Percentiles rank a stretch among this genome's conserved stretches.
phyloP scores from a whole-genome alignment of 35 echinoderm and acorn worm species.

The Stichopus chloronotus region DNA sequence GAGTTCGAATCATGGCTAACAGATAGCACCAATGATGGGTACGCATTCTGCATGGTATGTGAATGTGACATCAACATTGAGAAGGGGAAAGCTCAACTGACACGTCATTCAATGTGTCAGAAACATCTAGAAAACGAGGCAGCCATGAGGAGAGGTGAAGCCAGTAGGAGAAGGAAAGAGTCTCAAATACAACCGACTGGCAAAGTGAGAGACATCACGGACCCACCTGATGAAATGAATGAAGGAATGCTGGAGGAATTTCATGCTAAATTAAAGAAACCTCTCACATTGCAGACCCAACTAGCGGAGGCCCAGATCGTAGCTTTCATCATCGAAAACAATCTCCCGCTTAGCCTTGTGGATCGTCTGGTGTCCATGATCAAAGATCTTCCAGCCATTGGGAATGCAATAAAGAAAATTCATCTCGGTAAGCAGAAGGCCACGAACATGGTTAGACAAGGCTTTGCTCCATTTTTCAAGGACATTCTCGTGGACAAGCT shows the following conservation, averaged over 20 bases:
- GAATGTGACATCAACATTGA: constrained; percentile 46
- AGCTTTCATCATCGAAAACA: constrained; percentile 48
- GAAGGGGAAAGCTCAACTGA: constrained; percentile 36
- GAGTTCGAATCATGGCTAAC: constrained; percentile 21
- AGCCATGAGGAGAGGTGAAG: background rate
- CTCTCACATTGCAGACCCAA: background rate
- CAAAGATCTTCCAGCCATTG: constrained; percentile 27
- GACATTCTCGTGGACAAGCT: constrained; percentile 41
- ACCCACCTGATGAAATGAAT: too few species aligned
- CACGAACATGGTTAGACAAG: constrained; percentile 58
- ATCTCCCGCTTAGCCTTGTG: constrained; percentile 24
- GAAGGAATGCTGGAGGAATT: background rate
- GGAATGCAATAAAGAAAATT: constrained; percentile 21
- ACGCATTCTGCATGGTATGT: constrained; percentile 43
- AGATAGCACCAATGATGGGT: constrained; percentile 18
- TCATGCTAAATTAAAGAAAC: background rate
- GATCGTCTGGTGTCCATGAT: constrained; percentile 49
- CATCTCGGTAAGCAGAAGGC: constrained; percentile 51
- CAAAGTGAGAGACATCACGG: background rate
- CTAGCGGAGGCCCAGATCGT: constrained; percentile 42
- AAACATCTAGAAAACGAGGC: constrained; percentile 31
- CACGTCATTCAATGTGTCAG: background rate
- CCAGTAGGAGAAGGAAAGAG: background rate
- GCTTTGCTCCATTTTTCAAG: constrained; percentile 49
- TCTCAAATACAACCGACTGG: background rate